Percentiles rank a stretch among this genome's conserved stretches.
Evolutionary conservation across 2,113 vertebrate species (phyloP).

Genomic region (Hippocampus comes): DNA sequence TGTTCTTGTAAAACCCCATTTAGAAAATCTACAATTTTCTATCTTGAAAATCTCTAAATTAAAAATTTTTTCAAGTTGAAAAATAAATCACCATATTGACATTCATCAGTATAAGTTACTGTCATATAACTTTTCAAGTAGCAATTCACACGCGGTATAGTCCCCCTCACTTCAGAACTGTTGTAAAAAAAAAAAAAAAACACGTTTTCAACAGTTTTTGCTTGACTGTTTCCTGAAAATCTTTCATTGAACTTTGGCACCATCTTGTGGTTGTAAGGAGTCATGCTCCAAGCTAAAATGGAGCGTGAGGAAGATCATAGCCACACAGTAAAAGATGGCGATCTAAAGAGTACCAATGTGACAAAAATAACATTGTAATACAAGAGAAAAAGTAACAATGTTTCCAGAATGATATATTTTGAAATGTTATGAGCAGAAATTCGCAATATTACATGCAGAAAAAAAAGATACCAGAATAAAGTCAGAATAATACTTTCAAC

Average conservation of each 20-base stretch:
- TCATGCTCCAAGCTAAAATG: background rate
- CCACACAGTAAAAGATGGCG: no score
- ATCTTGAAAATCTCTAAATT: no score
- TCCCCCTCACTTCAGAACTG: background rate
- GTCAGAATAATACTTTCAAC: no score
- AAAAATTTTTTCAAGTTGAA: no score
- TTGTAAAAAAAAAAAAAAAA: background rate
- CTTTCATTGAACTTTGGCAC: background rate
- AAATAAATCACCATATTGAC: background rate
- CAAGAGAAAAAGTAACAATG: background rate
- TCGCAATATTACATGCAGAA: background rate
- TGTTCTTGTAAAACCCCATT: no score
- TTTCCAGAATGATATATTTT: background rate
- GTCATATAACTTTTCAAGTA: background rate
- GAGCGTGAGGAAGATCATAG: no score
- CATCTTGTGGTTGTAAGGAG: background rate
- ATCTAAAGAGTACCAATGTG: background rate
- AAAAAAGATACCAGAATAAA: background rate
- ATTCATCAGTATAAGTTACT: background rate
- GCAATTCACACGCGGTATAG: background rate
- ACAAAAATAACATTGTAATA: no score
- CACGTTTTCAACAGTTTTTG: background rate
- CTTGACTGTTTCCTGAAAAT: background rate
- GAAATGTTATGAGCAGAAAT: background rate
- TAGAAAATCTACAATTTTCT: no score